Percentiles rank a stretch among this genome's conserved stretches.
These are phyloP conservation scores for Anser brachyrhynchus DNA, from an alignment of 2,113 vertebrate species.

Conservation along the genomic window DNA sequence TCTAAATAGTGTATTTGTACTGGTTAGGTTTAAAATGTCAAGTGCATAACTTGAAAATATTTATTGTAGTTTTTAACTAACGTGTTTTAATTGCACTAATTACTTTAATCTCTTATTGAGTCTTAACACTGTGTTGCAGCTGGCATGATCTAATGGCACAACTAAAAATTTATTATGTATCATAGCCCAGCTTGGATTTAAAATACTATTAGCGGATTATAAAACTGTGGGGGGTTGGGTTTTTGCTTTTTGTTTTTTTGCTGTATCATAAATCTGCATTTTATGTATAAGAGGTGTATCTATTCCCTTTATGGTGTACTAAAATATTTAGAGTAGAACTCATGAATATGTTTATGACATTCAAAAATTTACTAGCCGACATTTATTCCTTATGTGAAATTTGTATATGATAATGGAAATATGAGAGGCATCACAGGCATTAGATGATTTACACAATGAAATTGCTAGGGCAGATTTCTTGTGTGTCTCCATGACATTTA, in stretches of 20 bases:
- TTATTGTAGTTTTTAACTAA: constrained; percentile 7
- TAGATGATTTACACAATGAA: constrained; percentile 28
- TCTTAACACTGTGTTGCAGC: constrained; percentile 6
- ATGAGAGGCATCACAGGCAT: neutral
- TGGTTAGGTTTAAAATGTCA: neutral
- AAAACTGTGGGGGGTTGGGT: neutral
- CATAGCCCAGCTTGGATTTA: constrained; percentile 4
- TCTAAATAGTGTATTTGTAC: neutral
- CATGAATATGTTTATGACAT: constrained; percentile 49
- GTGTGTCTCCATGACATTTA: constrained; percentile 43
- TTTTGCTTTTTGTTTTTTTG: neutral
- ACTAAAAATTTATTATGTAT: constrained; percentile 20
- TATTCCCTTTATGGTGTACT: constrained; percentile 43
- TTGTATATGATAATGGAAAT: constrained; percentile 47
- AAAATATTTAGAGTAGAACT: constrained; percentile 55
- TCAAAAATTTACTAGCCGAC: constrained; percentile 23
- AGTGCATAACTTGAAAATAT: neutral
- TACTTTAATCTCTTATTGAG: neutral
- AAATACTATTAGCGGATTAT: neutral
- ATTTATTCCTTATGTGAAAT: constrained; percentile 49
- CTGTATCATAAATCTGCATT: constrained; percentile 51
- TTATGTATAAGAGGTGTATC: constrained; percentile 31
- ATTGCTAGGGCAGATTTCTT: constrained; percentile 11
- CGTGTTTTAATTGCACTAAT: constrained; percentile 41
- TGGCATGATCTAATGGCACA: neutral